A percentile compares a stretch with the other conserved stretches of the same genome.
These are phyloP conservation scores for Chrosomus eos DNA, from an alignment of 2,797 vertebrate genomes.

Conservation along the genomic window DNA sequence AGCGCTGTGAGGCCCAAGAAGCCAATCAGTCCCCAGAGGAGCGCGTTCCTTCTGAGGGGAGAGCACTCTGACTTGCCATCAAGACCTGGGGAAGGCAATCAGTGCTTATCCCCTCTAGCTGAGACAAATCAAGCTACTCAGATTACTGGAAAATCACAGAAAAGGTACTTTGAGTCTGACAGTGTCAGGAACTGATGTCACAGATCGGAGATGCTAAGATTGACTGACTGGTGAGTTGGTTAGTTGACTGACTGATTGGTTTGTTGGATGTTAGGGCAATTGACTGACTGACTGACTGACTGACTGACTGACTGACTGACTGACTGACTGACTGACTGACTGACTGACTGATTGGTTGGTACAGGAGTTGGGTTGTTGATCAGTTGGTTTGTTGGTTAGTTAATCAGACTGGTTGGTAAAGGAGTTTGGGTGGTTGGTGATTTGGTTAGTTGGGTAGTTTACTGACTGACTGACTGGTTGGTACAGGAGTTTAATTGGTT, in stretches of 20 bases:
- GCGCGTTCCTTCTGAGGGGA: constrained; percentile 61
- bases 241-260: background rate
- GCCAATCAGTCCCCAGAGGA: constrained; percentile 80
- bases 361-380: no score
- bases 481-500: no score
- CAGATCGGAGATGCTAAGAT: background rate
- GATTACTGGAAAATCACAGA: constrained; percentile 65
- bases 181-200: background rate
- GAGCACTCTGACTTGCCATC: constrained; percentile 72
- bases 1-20: constrained; percentile 67
- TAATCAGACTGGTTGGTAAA: no score
- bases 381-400: background rate
- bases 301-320: background rate
- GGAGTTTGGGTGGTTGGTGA: no score
- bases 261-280: background rate
- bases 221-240: background rate
- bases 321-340: no score
- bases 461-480: no score
- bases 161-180: constrained; percentile 35
- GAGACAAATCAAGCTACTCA: constrained; percentile 73
- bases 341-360: no score
- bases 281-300: background rate
- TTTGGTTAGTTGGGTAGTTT: no score
- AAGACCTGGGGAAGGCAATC: constrained; percentile 75
- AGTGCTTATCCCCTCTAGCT: constrained; percentile 73